Percentiles rank a stretch among this genome's conserved stretches.
Conservation (phyloP, 2,888 invertebrate genomes). For the Agapostemon virescens region DNA sequence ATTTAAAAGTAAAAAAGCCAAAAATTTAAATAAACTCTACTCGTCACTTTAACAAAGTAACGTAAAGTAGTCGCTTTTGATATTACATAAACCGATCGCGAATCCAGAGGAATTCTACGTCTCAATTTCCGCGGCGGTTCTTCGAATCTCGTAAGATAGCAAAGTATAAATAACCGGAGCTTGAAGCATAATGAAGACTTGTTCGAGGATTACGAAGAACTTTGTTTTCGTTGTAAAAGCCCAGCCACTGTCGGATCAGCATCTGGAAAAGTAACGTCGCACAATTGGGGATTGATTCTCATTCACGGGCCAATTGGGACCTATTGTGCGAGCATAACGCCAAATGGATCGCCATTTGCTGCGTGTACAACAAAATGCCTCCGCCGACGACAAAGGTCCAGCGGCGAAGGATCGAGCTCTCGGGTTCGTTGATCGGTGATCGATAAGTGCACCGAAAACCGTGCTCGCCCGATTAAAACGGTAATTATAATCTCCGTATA, state of each 20-base stretch:
- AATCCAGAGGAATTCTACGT: background rate
- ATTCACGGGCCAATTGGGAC: conserved; percentile 13
- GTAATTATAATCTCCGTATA: conserved; percentile 6
- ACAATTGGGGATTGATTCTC: conserved; percentile 1
- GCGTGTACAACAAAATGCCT: background rate
- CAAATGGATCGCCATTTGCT: conserved; percentile 1
- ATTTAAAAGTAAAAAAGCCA: no score
- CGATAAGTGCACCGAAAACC: background rate
- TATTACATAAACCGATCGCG: no score
- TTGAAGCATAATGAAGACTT: background rate
- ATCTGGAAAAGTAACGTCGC: background rate
- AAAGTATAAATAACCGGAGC: background rate
- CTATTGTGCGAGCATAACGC: background rate
- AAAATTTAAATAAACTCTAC: no score
- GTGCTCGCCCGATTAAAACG: background rate
- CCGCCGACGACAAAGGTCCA: background rate
- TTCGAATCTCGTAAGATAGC: background rate
- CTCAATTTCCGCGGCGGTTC: background rate
- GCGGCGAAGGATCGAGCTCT: background rate
- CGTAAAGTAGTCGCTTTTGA: no score
- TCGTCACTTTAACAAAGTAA: no score
- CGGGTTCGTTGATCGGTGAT: background rate
- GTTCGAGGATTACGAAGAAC: background rate
- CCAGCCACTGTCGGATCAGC: background rate
- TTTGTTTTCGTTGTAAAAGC: background rate